Conservation (phyloP, 2,113 vertebrate species). For the Phalacrocorax aristotelis region DNA sequence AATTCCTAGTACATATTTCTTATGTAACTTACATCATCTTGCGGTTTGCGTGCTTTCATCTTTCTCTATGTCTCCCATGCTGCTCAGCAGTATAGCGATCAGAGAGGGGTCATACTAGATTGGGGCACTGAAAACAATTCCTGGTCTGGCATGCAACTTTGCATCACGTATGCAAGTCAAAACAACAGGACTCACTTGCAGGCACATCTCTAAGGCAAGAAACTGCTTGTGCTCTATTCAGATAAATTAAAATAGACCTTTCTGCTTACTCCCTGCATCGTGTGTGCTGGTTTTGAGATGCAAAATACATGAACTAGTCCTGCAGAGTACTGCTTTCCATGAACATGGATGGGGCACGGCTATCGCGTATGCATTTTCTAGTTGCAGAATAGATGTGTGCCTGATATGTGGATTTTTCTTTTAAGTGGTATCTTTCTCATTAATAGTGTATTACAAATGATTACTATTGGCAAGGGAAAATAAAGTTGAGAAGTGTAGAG, state of each 20-base stretch:
- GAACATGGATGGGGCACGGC: fast-evolving
- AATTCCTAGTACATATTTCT: background rate
- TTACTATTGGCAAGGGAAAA: background rate
- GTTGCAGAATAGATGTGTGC: background rate
- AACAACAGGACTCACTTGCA: background rate
- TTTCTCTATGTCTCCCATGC: background rate
- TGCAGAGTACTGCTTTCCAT: fast-evolving
- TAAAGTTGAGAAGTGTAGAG: background rate
- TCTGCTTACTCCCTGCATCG: background rate
- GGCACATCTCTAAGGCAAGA: background rate
- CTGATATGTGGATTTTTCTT: background rate
- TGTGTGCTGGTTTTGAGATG: background rate
- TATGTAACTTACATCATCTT: background rate
- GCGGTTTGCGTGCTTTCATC: background rate
- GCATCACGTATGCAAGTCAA: background rate
- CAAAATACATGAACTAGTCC: no score
- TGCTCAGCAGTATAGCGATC: background rate
- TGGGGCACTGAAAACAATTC: background rate
- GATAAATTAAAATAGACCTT: background rate
- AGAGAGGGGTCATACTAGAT: background rate
- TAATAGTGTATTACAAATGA: background rate
- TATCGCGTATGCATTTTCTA: fast-evolving
- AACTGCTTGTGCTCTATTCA: background rate
- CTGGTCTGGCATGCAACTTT: background rate
- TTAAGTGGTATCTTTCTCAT: background rate